phyloP scores from a whole-genome alignment of 2,113 vertebrate genomes.

The Gambusia affinis region DNA sequence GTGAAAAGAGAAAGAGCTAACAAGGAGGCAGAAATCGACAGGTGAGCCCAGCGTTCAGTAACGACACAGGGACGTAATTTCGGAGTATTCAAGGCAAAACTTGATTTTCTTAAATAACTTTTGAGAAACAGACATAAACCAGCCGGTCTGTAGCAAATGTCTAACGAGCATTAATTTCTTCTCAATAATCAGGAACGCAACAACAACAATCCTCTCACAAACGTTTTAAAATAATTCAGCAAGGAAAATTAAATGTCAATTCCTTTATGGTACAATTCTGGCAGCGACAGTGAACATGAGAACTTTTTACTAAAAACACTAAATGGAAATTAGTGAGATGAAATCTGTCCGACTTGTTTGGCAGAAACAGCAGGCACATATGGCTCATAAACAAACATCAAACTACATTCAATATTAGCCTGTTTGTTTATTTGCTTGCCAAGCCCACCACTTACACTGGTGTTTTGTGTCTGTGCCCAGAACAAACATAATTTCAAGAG shows the following conservation, averaged over 20 bases:
- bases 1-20: slow-evolving; percentile 21
- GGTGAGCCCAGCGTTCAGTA: slow-evolving; percentile 38
- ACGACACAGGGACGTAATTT: slow-evolving; percentile 31
- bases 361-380: slow-evolving; percentile 62
- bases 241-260: not conserved
- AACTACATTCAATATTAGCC: slow-evolving; percentile 83
- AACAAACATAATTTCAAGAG: slow-evolving; percentile 81
- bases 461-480: slow-evolving; percentile 79
- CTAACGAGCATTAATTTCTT: not conserved
- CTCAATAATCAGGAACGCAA: too few species aligned
- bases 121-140: slow-evolving; percentile 5
- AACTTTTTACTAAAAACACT: not conserved
- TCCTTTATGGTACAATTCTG: not conserved
- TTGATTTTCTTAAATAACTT: not conserved
- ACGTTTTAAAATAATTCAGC: not conserved
- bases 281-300: not conserved
- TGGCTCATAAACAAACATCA: slow-evolving; percentile 66
- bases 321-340: slow-evolving; percentile 5
- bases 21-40: slow-evolving; percentile 50
- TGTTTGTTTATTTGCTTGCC: slow-evolving; percentile 79
- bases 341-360: slow-evolving; percentile 50
- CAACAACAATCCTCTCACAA: not conserved
- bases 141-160: not conserved
- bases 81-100: slow-evolving; percentile 23
- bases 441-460: slow-evolving; percentile 76